phyloP scores from a whole-genome alignment of 30 jellyfish, hydroid and myxozoan species.

The Aurelia sp. region DNA sequence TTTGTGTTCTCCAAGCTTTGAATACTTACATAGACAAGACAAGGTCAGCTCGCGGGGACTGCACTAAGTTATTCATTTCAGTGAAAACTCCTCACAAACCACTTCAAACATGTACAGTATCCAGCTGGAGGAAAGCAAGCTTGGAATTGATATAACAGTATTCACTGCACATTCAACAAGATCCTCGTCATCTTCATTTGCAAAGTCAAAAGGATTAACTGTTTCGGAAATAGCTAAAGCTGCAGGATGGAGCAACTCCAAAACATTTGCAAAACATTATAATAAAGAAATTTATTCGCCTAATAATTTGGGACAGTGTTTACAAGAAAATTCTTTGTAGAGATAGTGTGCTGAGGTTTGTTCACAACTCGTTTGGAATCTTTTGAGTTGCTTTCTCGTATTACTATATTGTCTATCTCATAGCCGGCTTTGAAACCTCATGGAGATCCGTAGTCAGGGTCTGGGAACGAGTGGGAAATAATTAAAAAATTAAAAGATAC shows the following conservation, averaged over 20 bases:
- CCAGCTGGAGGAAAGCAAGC: slow-evolving; percentile 30
- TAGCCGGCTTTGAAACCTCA: slow-evolving; percentile 37
- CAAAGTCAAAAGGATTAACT: slow-evolving; percentile 30
- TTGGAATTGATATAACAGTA: slow-evolving; percentile 37
- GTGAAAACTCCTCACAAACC: slow-evolving; percentile 40
- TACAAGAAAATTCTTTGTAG: slow-evolving; percentile 26
- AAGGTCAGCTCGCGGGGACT: slow-evolving; percentile 32
- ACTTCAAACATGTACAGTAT: slow-evolving; percentile 25
- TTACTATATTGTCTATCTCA: slow-evolving; percentile 22
- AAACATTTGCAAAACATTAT: slow-evolving; percentile 43
- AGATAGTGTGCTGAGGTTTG: neutral
- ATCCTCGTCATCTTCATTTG: slow-evolving; percentile 32
- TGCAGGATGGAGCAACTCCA: slow-evolving; percentile 49
- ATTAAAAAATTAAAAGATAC: too few relatives aligned
- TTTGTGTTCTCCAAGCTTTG: slow-evolving; percentile 33
- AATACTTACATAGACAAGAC: slow-evolving; percentile 32
- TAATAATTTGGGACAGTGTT: slow-evolving; percentile 19
- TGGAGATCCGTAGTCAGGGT: slow-evolving; percentile 50
- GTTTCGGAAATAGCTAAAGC: too few relatives aligned
- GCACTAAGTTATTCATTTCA: slow-evolving; percentile 27
- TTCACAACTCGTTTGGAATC: slow-evolving; percentile 1
- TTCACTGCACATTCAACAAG: slow-evolving; percentile 47
- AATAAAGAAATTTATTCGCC: slow-evolving; percentile 31
- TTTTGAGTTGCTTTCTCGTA: neutral
- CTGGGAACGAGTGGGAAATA: too few relatives aligned